Evolutionary conservation across 2,888 invertebrate genomes (phyloP), one percentile per base, ranked within the genome.

Genomic region (Hemistola chrysoprasaria): DNA sequence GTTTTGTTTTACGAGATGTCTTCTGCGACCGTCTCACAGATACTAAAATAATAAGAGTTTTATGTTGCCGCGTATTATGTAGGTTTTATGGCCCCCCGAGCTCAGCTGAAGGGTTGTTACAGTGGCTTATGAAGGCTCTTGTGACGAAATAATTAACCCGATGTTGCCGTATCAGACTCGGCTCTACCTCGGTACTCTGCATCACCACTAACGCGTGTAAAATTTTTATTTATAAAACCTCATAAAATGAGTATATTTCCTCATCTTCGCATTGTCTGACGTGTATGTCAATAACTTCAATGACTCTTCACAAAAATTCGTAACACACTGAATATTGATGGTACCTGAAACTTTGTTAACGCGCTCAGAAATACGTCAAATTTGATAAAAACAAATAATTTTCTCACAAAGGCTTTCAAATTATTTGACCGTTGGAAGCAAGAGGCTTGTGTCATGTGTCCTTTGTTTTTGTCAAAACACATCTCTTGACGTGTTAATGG

Each of bases 21-120:
- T 82, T 78, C 77, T 71, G 71, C 78, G 74, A 78, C 80, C 75
- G 77, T 82, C 85, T 85, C 79, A 72, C 84, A 84, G 85, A 86
- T 85, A 86, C 84, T 86, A 84, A 86, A 86, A 87, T 87, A 87
- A 86, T 87, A 86, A 85, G 82, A 84, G 74, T 84, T 85, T 84
- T 83, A 84, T 73, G 84, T 82, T 74, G 70, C 78, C 83, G 73
- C 83, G 78, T 81, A 86, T 85, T 84, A 86, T 80, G 81, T 82
- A 74, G 79, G 81, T 83, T 88, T 87, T 86, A 84, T 82, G 74
- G 69, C 59, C 78, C 43, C 67, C 76, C 66, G 73, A 78, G 83
- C 80, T 78, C 79, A 69, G 70, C 75, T 77, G 76, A 75, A 76
- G 79, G 81, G 78, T 74, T 81, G 81, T 84, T 79, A 83, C 76